These are phyloP conservation scores for Podargus strigoides DNA, from an alignment of 2,797 vertebrate species.

Conservation along the genomic window DNA sequence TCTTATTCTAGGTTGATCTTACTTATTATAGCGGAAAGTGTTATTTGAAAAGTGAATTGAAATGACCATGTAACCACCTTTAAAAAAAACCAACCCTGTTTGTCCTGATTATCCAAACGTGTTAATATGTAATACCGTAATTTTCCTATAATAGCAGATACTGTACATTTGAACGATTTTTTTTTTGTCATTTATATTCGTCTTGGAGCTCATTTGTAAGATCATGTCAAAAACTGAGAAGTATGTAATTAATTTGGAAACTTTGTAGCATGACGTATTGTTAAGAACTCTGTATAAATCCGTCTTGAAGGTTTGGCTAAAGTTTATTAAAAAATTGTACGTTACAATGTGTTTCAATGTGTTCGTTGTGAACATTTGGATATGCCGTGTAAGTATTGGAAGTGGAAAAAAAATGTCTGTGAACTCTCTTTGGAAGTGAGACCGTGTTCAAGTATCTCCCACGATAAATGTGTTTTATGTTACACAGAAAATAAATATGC, in stretches of 20 bases:
- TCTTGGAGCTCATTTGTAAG: constrained; percentile 70
- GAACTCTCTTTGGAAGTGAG: constrained; percentile 65
- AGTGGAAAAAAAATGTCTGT: constrained; percentile 46
- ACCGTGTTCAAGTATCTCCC: constrained; percentile 61
- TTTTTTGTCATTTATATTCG: constrained; percentile 61
- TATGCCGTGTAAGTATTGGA: constrained; percentile 62
- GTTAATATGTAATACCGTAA: constrained; percentile 49
- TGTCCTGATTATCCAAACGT: constrained; percentile 42
- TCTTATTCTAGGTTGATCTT: constrained; percentile 15
- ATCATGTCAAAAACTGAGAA: constrained; percentile 62
- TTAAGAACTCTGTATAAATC: constrained; percentile 68
- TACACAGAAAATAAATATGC: constrained; percentile 79
- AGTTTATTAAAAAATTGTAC: constrained; percentile 61
- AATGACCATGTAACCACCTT: constrained; percentile 8
- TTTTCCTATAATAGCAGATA: constrained; percentile 66
- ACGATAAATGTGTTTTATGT: constrained; percentile 75
- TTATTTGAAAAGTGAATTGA: constrained; percentile 33
- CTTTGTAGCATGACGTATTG: constrained; percentile 76
- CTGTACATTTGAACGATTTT: constrained; percentile 62
- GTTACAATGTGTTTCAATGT: constrained; percentile 67
- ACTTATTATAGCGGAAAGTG: constrained; percentile 20
- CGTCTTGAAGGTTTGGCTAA: constrained; percentile 57
- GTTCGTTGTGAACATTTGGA: constrained; percentile 67
- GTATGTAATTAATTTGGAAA: constrained; percentile 66
- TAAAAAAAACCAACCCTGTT: neutral